Evolutionary conservation across 2,888 invertebrate species (phyloP).

Genomic region (Amphipoea oculea): DNA sequence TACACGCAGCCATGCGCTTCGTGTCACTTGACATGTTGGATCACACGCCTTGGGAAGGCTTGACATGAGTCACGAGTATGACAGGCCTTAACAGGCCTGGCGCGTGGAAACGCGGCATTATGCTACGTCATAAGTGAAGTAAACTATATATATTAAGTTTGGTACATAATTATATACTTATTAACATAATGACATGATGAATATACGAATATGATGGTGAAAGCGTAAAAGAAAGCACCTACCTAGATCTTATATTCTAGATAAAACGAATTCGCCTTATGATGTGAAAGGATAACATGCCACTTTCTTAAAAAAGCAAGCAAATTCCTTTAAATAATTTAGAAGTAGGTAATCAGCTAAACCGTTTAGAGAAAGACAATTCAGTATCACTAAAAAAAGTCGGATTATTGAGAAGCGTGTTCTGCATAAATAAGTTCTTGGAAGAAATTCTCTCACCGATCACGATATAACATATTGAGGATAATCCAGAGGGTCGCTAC

Average conservation of each 20-base stretch:
- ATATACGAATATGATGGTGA: neutral
- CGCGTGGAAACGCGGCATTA: neutral
- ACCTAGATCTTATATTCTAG: neutral
- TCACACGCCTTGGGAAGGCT: too few relatives aligned
- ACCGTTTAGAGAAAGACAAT: neutral
- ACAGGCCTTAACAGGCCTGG: too few relatives aligned
- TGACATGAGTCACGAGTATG: too few relatives aligned
- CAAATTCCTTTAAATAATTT: neutral
- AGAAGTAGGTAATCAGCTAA: slow-evolving; percentile 13
- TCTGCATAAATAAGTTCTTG: slow-evolving; percentile 42
- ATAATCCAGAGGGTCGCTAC: slow-evolving; percentile 11
- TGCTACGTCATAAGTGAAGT: neutral
- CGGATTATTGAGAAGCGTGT: slow-evolving; percentile 26
- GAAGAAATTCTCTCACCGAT: slow-evolving; percentile 14
- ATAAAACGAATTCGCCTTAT: neutral
- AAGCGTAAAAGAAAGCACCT: neutral
- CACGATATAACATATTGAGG: slow-evolving; percentile 17
- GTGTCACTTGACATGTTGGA: too few relatives aligned
- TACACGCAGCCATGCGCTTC: neutral
- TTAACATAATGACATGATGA: neutral
- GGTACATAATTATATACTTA: neutral
- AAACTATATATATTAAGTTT: neutral
- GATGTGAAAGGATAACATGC: neutral
- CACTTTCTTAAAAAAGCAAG: neutral
- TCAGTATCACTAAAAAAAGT: slow-evolving; percentile 27